Base-by-base conservation (phyloP, 2,888 invertebrate species). In the Callosobruchus maculatus region DNA sequence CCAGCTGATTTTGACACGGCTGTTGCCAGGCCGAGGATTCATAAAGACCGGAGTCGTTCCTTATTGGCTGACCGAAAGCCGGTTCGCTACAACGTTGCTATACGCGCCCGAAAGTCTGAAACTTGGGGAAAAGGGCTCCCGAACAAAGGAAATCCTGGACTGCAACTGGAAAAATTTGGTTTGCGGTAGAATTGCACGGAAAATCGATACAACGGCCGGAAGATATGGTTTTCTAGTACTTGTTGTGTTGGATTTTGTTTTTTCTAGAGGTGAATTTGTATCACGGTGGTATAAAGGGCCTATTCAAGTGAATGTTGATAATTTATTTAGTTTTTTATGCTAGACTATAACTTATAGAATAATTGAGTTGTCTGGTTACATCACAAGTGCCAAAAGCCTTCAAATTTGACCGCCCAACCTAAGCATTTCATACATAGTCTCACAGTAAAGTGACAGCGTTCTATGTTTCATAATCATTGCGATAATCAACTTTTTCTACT, bases 1-100 rank as follows among this genome's bases (percentile, higher is more conserved):
- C 83, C 85, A 85, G 85, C 85, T 85, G 85, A 85, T 84, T 85
- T 85, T 85, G 85, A 85, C 49, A 49, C 83, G 84, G 85, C 85
- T 85, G 85, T 85, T 85, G 84, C 85, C 85, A 85, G 85, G 85
- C 85, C 81, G 83, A 80, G 81, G 81, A 81, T 82, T 82, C 80
- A 79, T 81, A 81, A 82, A 82, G 80, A 78, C 79, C 77, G 75
- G 74, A 75, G 76, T 78, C 77, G 77, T 74, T 80, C 78, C 80
- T 77, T 74, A 85, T 85, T 85, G 85, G 85, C 76, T 74, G 80
- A 70, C 72, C 70, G 73, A 71, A 70, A 74, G 76, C 78, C 77
- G 77, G 77, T 79, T 78, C 81, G 78, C 77, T 77, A 78, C 74
- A 20, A 20, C 31, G 49, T 22, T 68, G 68, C 68, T 21, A 20